Conservation (phyloP, 2,888 invertebrate genomes). For the Coelopa pilipes region DNA sequence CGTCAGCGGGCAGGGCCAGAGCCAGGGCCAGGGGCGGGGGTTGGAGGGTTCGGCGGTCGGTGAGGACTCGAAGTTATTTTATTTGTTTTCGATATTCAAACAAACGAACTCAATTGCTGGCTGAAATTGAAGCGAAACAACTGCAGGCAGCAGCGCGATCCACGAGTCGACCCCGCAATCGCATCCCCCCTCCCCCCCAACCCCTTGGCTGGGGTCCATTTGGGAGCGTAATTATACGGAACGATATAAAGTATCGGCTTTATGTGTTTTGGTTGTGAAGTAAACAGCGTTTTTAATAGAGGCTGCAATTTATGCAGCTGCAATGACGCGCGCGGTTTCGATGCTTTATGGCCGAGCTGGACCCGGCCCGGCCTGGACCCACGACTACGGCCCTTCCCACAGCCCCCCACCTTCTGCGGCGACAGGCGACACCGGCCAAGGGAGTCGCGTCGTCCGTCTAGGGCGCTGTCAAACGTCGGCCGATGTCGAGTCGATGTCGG, state of each 20-base stretch:
- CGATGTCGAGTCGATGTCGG: conserved; percentile 49
- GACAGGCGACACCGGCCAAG: not conserved
- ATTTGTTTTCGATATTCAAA: conserved; percentile 46
- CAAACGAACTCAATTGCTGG: conserved; percentile 48
- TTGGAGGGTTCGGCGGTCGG: no score
- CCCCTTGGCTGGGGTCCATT: conserved; percentile 38
- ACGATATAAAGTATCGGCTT: conserved; percentile 50
- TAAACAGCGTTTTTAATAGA: conserved; percentile 31
- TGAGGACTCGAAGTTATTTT: conserved; percentile 34
- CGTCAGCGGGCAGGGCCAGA: no score
- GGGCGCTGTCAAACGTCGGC: conserved; percentile 44
- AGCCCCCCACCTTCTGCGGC: not conserved
- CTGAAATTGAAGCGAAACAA: conserved; percentile 48
- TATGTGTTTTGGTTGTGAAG: conserved; percentile 37
- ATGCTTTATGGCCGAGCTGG: not conserved
- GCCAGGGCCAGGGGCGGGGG: conserved; percentile 8
- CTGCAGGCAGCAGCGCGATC: conserved; percentile 45
- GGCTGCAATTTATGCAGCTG: conserved; percentile 13
- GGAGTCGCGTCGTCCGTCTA: no score
- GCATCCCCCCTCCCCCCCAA: no score
- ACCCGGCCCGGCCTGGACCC: no score
- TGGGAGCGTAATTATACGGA: conserved; percentile 48
- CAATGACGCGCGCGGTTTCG: not conserved
- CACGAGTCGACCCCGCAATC: no score
- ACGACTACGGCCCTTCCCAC: not conserved